Conservation (phyloP, 2,888 invertebrate genomes). For the Nasonia oneida region DNA sequence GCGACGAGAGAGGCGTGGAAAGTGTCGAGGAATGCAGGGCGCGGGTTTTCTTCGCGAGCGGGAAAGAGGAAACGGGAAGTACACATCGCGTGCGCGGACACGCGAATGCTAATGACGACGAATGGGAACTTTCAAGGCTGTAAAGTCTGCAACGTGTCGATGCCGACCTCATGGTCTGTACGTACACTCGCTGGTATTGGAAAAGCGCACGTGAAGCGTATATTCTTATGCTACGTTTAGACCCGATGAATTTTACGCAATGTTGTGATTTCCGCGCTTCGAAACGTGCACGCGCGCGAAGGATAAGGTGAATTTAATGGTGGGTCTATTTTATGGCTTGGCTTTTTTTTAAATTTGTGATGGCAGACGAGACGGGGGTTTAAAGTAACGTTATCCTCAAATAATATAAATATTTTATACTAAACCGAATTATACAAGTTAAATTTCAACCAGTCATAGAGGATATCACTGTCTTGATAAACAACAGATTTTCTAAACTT, state of each 20-base stretch:
- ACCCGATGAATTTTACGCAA: constrained; percentile 25
- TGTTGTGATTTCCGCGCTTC: constrained; percentile 25
- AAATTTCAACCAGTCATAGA: too few species aligned
- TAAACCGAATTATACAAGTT: too few species aligned
- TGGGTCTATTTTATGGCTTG: neutral
- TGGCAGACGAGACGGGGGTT: neutral
- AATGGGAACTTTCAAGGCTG: constrained; percentile 58
- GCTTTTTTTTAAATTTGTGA: neutral
- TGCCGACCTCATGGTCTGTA: neutral
- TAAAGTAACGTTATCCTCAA: neutral
- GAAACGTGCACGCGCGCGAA: constrained; percentile 16
- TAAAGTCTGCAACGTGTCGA: constrained; percentile 37
- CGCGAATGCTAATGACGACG: constrained; percentile 45
- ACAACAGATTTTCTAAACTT: too few species aligned
- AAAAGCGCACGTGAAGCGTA: neutral
- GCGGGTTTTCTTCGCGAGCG: neutral
- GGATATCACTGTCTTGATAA: too few species aligned
- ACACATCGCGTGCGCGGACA: neutral
- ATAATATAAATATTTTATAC: too few species aligned
- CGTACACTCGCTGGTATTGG: neutral
- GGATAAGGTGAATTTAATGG: constrained; percentile 30
- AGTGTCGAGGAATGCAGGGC: constrained; percentile 23
- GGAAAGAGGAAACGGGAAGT: constrained; percentile 48
- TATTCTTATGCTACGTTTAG: neutral
- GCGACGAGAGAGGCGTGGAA: neutral